Evolutionary conservation across 2,888 invertebrate species (phyloP).

Genomic region (Carcina quercana): DNA sequence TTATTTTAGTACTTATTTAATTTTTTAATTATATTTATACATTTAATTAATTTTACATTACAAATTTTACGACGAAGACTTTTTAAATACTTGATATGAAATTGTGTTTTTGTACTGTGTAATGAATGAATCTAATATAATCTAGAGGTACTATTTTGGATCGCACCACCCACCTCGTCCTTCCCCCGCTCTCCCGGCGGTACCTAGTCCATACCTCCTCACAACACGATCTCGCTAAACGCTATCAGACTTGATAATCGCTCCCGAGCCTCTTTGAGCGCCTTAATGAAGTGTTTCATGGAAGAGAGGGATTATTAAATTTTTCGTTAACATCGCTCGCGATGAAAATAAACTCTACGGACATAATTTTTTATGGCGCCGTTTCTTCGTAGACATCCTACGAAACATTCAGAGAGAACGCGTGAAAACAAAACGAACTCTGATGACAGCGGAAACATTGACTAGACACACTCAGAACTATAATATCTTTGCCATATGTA

Average conservation of each 20-base stretch:
- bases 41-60: too few species aligned
- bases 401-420: conserved; percentile 13
- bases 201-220: too few species aligned
- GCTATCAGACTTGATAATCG: conserved; percentile 60
- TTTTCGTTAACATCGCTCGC: conserved; percentile 42
- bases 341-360: conserved; percentile 5
- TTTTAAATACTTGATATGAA: too few species aligned
- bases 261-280: conserved; percentile 50
- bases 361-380: conserved; percentile 23
- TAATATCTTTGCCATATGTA: too few species aligned
- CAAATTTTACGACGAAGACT: too few species aligned
- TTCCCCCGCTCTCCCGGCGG: too few species aligned
- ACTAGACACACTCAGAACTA: conserved; percentile 54
- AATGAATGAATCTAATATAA: conserved; percentile 53
- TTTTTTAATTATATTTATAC: too few species aligned
- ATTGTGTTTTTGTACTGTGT: too few species aligned
- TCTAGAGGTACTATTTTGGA: conserved; percentile 56
- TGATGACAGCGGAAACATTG: conserved; percentile 48
- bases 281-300: conserved; percentile 60
- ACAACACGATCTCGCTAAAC: conserved; percentile 35
- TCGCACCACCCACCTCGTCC: too few species aligned
- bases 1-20: too few species aligned
- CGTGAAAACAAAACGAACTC: conserved; percentile 47
- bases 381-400: conserved; percentile 23
- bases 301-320: conserved; percentile 47